These are phyloP conservation scores for Carabus problematicus DNA, from an alignment of 2,888 invertebrate species.

Conservation along the genomic window DNA sequence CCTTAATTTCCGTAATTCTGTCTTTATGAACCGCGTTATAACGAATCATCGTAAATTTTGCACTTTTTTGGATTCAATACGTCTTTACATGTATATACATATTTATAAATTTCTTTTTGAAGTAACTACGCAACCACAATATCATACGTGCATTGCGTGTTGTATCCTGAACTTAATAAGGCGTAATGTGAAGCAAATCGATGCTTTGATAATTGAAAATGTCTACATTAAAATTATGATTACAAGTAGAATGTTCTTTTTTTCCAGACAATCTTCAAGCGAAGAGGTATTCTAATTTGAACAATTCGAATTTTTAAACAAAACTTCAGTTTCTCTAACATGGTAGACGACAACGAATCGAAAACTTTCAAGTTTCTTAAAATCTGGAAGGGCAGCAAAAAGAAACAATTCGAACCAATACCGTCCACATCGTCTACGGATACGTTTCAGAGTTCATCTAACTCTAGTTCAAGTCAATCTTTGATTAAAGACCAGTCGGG, in stretches of 20 bases:
- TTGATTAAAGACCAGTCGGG: not conserved
- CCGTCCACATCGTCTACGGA: conserved; percentile 33
- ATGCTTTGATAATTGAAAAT: no score
- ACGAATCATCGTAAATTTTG: no score
- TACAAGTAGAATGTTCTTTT: not conserved
- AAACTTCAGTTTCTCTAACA: conserved; percentile 5
- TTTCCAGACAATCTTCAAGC: not conserved
- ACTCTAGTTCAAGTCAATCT: conserved; percentile 24
- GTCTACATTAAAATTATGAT: no score
- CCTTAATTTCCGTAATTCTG: no score
- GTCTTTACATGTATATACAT: no score
- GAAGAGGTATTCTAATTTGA: not conserved
- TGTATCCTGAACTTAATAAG: no score
- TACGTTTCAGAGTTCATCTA: conserved; percentile 15
- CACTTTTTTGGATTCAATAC: no score
- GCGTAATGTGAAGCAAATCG: no score
- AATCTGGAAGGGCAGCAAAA: conserved; percentile 31
- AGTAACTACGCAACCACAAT: no score
- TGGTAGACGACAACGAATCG: conserved; percentile 28
- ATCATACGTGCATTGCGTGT: no score
- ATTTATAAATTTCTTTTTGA: no score
- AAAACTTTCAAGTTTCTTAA: conserved; percentile 28
- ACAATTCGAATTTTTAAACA: not conserved
- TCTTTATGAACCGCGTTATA: no score
- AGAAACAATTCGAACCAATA: conserved; percentile 29